These are phyloP conservation scores for Lissocephala sabroskyi DNA, from an alignment of 2,888 invertebrate species.

Conservation along the genomic window DNA sequence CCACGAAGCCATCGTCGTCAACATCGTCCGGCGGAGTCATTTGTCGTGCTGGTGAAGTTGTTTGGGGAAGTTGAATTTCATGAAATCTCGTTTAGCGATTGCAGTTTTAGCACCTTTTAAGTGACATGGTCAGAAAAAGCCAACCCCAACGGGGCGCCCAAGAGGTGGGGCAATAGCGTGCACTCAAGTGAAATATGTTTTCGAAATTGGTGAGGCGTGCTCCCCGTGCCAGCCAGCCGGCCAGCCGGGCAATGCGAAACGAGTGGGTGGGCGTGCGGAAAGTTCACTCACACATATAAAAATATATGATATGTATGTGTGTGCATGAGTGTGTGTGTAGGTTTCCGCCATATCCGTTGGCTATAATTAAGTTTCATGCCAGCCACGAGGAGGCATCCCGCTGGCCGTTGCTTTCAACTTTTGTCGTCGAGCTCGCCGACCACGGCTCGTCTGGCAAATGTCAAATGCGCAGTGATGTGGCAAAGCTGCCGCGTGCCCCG, in stretches of 20 bases:
- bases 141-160: constrained; percentile 10
- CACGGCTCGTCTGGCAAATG: background rate
- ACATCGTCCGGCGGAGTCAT: too few relatives aligned
- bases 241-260: constrained; percentile 35
- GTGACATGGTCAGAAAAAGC: background rate
- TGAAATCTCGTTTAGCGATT: too few relatives aligned
- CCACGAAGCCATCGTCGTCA: too few relatives aligned
- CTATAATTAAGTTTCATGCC: constrained; percentile 53
- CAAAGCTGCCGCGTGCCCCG: constrained; percentile 17
- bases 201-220: constrained; percentile 56
- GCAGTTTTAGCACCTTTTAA: background rate
- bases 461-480: constrained; percentile 13
- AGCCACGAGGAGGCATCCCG: constrained; percentile 1
- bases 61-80: too few relatives aligned
- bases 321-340: too few relatives aligned
- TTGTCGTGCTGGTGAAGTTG: constrained; percentile 8
- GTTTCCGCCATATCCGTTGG: constrained; percentile 57
- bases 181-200: constrained; percentile 57
- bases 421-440: background rate
- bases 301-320: too few relatives aligned
- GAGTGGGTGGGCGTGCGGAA: constrained; percentile 2
- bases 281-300: background rate
- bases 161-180: constrained; percentile 14
- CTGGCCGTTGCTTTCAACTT: background rate
- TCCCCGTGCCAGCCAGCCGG: constrained; percentile 10